Evolutionary conservation across 1,140 invertebrate species (phyloP).

Genomic region (Trichogramma pretiosum): DNA sequence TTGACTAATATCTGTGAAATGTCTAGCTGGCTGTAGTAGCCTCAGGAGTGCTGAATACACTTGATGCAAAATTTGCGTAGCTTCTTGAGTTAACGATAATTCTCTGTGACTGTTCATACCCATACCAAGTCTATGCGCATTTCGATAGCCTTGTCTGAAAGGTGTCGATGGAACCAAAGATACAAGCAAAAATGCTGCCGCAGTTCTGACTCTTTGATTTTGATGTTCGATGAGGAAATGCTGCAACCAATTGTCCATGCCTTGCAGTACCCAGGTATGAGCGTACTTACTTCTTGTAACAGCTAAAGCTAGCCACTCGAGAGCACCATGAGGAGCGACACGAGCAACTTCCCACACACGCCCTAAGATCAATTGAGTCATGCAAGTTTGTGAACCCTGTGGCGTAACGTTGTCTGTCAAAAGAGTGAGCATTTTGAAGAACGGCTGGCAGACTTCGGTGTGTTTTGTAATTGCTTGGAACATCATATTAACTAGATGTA

Average conservation of each 20-base stretch:
- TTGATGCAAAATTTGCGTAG: slow-evolving; percentile 71
- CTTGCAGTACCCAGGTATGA: slow-evolving; percentile 79
- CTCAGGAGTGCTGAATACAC: slow-evolving; percentile 71
- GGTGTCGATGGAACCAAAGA: slow-evolving; percentile 79
- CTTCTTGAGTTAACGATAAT: slow-evolving; percentile 56
- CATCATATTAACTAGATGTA: slow-evolving; percentile 78
- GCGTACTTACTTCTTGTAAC: slow-evolving; percentile 81
- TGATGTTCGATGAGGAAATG: slow-evolving; percentile 77
- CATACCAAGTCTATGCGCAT: slow-evolving; percentile 46
- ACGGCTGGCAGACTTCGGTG: slow-evolving; percentile 80
- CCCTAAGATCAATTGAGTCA: slow-evolving; percentile 77
- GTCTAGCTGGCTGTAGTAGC: slow-evolving; percentile 69
- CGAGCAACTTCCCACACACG: slow-evolving; percentile 86
- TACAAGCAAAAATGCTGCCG: slow-evolving; percentile 77
- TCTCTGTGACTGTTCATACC: slow-evolving; percentile 38
- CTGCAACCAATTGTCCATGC: slow-evolving; percentile 82
- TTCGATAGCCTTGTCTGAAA: slow-evolving; percentile 77
- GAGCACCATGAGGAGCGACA: slow-evolving; percentile 77
- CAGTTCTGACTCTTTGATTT: slow-evolving; percentile 76
- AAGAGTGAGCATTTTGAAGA: slow-evolving; percentile 80
- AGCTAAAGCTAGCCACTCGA: slow-evolving; percentile 79
- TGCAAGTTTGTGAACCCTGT: slow-evolving; percentile 74
- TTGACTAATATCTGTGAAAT: slow-evolving; percentile 74
- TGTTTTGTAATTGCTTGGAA: slow-evolving; percentile 83
- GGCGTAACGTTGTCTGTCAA: slow-evolving; percentile 67